Evolutionary conservation across 2,888 invertebrate genomes (phyloP).

Genomic region (Thysanoteuthis rhombus): DNA sequence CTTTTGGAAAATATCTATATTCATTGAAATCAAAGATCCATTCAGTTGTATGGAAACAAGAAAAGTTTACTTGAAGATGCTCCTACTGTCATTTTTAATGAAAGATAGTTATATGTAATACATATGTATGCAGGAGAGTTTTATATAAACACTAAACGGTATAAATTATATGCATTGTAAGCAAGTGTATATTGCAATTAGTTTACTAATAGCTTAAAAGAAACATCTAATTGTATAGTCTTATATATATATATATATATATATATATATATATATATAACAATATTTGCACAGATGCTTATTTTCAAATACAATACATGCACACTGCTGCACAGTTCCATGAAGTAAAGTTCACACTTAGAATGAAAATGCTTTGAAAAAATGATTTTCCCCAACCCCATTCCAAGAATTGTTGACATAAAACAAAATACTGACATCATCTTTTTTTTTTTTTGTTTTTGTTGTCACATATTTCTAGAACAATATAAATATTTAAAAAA

Average conservation of each 20-base stretch:
- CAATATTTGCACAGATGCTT: too few relatives aligned
- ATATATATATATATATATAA: too few relatives aligned
- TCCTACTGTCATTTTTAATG: too few relatives aligned
- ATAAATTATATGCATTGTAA: background rate
- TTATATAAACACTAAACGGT: background rate
- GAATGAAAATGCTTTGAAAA: background rate
- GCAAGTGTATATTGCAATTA: background rate
- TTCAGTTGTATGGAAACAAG: too few relatives aligned
- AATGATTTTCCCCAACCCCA: background rate
- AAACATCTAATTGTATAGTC: background rate
- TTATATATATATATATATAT: background rate
- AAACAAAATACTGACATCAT: background rate
- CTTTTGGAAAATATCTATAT: too few relatives aligned
- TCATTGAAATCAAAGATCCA: too few relatives aligned
- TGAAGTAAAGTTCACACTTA: background rate
- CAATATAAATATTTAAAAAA: conserved; percentile 12
- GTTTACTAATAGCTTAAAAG: background rate
- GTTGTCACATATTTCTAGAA: background rate
- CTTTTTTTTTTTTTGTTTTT: background rate
- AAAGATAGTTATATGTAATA: background rate
- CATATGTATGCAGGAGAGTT: background rate
- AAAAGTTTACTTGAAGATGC: too few relatives aligned
- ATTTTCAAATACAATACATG: background rate
- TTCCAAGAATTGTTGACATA: background rate
- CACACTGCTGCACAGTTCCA: background rate